Evolutionary conservation across 2,113 vertebrate genomes (phyloP).

Genomic region (Grammomys dolichurus): DNA sequence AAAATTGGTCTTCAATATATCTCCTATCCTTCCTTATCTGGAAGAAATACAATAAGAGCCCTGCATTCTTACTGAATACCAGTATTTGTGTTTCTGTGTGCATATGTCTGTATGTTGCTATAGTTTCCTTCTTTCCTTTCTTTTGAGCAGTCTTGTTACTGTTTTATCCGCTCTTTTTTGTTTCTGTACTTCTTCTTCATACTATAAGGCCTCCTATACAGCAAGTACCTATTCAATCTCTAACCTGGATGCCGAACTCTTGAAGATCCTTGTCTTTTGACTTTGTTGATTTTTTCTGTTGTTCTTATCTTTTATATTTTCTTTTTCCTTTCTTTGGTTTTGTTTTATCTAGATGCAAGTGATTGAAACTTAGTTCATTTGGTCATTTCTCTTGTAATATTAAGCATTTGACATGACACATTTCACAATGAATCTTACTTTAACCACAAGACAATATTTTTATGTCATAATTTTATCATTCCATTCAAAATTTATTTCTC

Average conservation of each 20-base stretch:
- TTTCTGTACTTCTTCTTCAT: neutral
- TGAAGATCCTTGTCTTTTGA: neutral
- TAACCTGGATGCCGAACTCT: neutral
- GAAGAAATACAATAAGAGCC: neutral
- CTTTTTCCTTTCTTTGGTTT: neutral
- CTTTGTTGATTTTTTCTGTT: neutral
- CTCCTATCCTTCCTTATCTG: neutral
- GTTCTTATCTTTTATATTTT: neutral
- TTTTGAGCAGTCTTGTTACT: neutral
- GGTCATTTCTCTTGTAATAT: neutral
- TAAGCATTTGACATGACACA: neutral
- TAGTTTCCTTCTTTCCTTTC: neutral
- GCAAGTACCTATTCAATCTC: neutral
- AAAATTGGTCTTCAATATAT: neutral
- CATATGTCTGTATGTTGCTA: neutral
- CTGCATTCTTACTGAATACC: neutral
- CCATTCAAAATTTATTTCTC: neutral
- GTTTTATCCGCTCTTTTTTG: neutral
- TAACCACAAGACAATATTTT: neutral
- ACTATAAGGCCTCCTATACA: too few species aligned
- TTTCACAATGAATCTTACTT: neutral
- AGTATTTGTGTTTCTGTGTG: neutral
- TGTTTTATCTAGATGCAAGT: neutral
- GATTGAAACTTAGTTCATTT: neutral
- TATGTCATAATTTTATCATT: neutral